These are phyloP conservation scores for Lasioglossum morio DNA, from an alignment of 2,888 invertebrate genomes.

Conservation along the genomic window DNA sequence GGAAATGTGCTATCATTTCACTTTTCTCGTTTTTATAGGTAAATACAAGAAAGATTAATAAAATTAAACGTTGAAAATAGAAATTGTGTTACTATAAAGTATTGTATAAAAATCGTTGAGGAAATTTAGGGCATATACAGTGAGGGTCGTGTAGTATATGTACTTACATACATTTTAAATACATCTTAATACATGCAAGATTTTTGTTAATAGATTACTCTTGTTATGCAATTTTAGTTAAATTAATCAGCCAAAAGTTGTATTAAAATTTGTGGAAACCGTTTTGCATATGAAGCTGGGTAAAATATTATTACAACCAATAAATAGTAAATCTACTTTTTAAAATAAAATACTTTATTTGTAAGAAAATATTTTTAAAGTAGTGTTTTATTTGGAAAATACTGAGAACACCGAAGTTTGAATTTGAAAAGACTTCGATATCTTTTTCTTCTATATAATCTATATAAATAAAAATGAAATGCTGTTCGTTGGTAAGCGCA, in stretches of 20 bases:
- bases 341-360: not conserved
- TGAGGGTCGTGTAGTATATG: not conserved
- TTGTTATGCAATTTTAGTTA: not conserved
- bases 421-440: too few relatives aligned
- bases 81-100: not conserved
- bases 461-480: too few relatives aligned
- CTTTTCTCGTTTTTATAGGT: not conserved
- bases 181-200: not conserved
- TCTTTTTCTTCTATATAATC: too few relatives aligned
- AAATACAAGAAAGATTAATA: not conserved
- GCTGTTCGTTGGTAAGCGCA: too few relatives aligned
- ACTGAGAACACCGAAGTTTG: too few relatives aligned
- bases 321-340: not conserved
- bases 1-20: not conserved
- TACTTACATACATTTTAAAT: not conserved
- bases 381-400: too few relatives aligned
- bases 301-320: not conserved
- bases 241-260: not conserved
- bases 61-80: not conserved
- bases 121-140: not conserved
- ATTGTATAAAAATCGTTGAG: not conserved
- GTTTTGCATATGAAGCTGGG: not conserved
- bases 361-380: not conserved
- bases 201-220: not conserved
- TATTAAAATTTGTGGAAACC: not conserved